phyloP scores from a whole-genome alignment of 1,140 invertebrate genomes.

The Sitophilus oryzae region DNA sequence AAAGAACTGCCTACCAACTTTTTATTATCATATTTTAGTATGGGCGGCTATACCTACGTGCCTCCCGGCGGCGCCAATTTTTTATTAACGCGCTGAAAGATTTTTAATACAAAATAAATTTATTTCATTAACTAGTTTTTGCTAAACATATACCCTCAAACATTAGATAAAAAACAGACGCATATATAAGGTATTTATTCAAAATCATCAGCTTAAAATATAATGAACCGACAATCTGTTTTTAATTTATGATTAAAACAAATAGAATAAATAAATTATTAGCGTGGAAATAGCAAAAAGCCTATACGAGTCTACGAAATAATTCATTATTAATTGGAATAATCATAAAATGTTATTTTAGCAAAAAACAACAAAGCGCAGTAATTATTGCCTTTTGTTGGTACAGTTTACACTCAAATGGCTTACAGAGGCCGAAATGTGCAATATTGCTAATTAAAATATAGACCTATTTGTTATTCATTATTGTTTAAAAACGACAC shows the following conservation, averaged over 20 bases:
- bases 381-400: conserved; percentile 20
- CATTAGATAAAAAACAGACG: too few species aligned
- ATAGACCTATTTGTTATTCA: conserved; percentile 20
- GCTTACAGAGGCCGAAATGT: conserved; percentile 9
- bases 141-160: too few species aligned
- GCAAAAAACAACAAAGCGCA: conserved; percentile 17
- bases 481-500: conserved; percentile 9
- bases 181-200: conserved; percentile 1
- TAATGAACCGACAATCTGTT: conserved; percentile 9
- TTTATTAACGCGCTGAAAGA: too few species aligned
- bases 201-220: conserved; percentile 5
- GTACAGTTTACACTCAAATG: conserved; percentile 22
- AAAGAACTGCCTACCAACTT: too few species aligned
- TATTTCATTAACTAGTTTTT: too few species aligned
- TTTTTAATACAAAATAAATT: too few species aligned
- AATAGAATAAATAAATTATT: conserved; percentile 15
- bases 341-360: conserved; percentile 23
- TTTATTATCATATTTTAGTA: too few species aligned
- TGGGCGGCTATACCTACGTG: too few species aligned
- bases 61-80: too few species aligned
- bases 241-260: conserved; percentile 12
- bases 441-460: conserved; percentile 18
- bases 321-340: conserved; percentile 22
- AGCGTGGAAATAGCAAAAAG: neutral
- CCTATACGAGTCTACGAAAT: conserved; percentile 8